A percentile compares a stretch with the other conserved stretches of the same genome.
Evolutionary conservation across 2,113 vertebrate species (phyloP).

Genomic region (Caranx ignobilis): DNA sequence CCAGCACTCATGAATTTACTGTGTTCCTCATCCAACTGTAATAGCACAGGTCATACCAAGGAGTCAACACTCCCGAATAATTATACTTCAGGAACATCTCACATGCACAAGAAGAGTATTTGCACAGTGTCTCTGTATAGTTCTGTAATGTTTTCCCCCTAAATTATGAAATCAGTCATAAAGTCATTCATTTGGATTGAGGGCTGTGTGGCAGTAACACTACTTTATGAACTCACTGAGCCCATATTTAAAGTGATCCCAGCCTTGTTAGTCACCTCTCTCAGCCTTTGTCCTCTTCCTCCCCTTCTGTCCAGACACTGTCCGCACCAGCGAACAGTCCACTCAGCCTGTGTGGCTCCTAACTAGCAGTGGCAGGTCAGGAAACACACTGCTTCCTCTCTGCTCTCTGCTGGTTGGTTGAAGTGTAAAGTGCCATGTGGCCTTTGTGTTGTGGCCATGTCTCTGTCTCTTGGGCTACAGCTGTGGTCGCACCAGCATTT

Average conservation of each 20-base stretch:
- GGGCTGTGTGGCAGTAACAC: background rate
- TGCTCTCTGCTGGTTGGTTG: constrained; percentile 54
- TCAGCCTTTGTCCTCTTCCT: constrained; percentile 9
- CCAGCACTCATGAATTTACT: constrained; percentile 2
- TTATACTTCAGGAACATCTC: background rate
- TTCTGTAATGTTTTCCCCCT: background rate
- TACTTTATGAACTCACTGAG: constrained; percentile 28
- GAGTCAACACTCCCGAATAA: background rate
- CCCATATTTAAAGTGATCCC: background rate
- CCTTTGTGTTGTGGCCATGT: constrained; percentile 70
- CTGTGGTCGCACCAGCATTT: constrained; percentile 66
- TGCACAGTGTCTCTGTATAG: background rate
- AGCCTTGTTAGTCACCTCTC: constrained; percentile 18
- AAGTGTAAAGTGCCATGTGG: constrained; percentile 69
- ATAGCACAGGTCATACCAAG: background rate
- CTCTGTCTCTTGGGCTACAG: constrained; percentile 63
- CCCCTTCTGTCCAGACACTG: constrained; percentile 33
- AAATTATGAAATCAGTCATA: background rate
- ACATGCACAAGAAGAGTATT: background rate
- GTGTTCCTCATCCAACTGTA: constrained; percentile 14
- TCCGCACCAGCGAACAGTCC: constrained; percentile 30
- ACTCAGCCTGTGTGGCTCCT: constrained; percentile 48
- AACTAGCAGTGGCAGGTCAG: constrained; percentile 65
- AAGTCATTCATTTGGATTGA: background rate
- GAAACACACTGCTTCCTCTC: constrained; percentile 61